phyloP scores from a whole-genome alignment of 2,113 vertebrate species.

The Vulpes ferrilata region DNA sequence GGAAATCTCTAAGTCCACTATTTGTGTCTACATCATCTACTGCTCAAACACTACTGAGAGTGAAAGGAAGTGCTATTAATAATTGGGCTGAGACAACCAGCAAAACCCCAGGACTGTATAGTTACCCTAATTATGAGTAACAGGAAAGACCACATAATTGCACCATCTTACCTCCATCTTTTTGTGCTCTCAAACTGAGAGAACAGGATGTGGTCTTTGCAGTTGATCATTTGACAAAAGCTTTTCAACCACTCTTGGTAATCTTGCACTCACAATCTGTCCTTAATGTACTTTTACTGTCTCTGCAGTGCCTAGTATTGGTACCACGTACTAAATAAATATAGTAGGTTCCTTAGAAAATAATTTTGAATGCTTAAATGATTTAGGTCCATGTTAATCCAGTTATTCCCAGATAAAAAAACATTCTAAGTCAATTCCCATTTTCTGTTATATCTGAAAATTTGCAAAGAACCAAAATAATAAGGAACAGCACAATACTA shows the following conservation, averaged over 20 bases:
- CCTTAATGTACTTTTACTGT: not conserved
- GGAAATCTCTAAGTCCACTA: not conserved
- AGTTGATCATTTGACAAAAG: not conserved
- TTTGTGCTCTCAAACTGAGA: not conserved
- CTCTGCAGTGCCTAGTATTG: not conserved
- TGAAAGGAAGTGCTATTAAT: not conserved
- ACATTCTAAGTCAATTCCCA: not conserved
- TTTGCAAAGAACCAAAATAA: not conserved
- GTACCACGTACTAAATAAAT: not conserved
- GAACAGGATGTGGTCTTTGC: not conserved
- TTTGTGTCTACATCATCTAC: not conserved
- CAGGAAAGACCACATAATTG: not conserved
- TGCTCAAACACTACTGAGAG: not conserved
- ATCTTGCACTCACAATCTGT: not conserved
- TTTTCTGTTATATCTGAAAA: constrained; percentile 31
- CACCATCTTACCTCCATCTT: not conserved
- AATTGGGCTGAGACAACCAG: not conserved
- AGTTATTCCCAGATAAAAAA: not conserved
- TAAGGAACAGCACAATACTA: not conserved
- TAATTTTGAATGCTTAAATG: not conserved
- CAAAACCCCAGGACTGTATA: not conserved
- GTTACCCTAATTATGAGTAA: not conserved
- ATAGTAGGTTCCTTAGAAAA: not conserved
- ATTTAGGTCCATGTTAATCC: not conserved
- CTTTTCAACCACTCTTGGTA: not conserved